These are phyloP conservation scores for Aleadryas rufinucha DNA, from an alignment of 2,113 vertebrate genomes.

Conservation along the genomic window DNA sequence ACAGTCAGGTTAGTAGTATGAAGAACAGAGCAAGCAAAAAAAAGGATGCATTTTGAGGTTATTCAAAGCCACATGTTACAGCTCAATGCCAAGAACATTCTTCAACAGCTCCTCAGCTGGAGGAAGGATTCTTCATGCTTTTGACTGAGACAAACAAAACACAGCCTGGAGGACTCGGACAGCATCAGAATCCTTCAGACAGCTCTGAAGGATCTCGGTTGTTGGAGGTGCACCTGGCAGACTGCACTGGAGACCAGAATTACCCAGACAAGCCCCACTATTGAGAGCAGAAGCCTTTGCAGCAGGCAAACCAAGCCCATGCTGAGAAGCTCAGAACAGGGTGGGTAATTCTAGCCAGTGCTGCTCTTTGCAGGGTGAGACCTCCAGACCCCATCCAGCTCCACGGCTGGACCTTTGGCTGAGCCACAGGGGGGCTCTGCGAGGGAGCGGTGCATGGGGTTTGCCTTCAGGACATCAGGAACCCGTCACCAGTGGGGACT, in stretches of 20 bases:
- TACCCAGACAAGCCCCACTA: not conserved
- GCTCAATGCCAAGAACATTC: conserved; percentile 16
- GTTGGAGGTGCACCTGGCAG: not conserved
- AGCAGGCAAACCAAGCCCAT: not conserved
- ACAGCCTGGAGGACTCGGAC: not conserved
- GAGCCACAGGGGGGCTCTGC: not conserved
- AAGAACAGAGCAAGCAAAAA: conserved; percentile 72
- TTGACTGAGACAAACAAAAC: conserved; percentile 18
- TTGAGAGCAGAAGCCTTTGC: not conserved
- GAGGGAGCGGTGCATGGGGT: accelerated
- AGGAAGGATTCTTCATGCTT: conserved; percentile 21
- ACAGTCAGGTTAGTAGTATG: conserved; percentile 77
- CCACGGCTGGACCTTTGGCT: not conserved
- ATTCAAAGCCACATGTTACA: conserved; percentile 50
- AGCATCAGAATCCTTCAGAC: conserved; percentile 11
- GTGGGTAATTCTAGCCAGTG: accelerated
- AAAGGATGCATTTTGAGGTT: conserved; percentile 54
- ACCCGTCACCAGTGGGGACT: not conserved
- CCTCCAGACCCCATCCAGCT: not conserved
- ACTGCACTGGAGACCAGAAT: not conserved
- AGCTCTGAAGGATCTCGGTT: not conserved
- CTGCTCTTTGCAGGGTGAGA: not conserved
- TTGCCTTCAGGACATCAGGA: not conserved
- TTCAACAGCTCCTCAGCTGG: conserved; percentile 42
- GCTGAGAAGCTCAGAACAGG: not conserved